Base-by-base conservation (phyloP, 2,797 vertebrate genomes). In the Salarias fasciatus region DNA sequence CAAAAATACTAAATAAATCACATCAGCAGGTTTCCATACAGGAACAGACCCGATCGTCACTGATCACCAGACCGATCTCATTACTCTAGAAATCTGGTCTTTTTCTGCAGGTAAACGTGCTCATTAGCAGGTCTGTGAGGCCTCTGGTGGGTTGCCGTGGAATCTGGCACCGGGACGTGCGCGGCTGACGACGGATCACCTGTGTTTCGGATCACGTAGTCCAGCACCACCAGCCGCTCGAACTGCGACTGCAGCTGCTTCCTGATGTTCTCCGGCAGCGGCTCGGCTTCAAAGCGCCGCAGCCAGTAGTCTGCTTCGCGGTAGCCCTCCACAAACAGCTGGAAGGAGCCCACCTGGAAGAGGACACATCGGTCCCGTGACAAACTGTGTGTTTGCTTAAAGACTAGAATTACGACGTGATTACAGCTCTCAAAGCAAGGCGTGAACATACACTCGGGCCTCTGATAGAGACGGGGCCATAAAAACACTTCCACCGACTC, bases 191-290 rank as follows among this genome's bases (percentile, higher is more conserved):
- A 24, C 24, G 24, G 18, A 24, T 52, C 90, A 98, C 97, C 97
- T 77, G 98, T 99, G 89, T 99, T 99, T 86, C 98, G 94, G 85
- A 97, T 99, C 3, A 99, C 93, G 37, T 98, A 99, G 90, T 99
- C 98, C 70, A 99, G 91, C 69, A 97, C 86, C 40, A 98, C 97
- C 62, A 99, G 77, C 81, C 93, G 95, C 91, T 99, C 98, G 91
- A 99, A 99, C 86, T 98, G 95, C 0, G 92, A 95, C 91, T 99
- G 98, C 84, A 99, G 94, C 85, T 97, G 96, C 84, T 98, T 98
- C 82, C 97, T 95, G 80, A 93, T 96, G 88, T 99, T 99, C 87
- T 99, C 98, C 5, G 98, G 95, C 62, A 99, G 91, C 66, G 98
- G 94, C 33, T 99, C 95, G 0, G 96, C 95, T 88, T 99, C 97